Base-by-base conservation (phyloP, 1,140 invertebrate genomes). In the Bombus affinis region DNA sequence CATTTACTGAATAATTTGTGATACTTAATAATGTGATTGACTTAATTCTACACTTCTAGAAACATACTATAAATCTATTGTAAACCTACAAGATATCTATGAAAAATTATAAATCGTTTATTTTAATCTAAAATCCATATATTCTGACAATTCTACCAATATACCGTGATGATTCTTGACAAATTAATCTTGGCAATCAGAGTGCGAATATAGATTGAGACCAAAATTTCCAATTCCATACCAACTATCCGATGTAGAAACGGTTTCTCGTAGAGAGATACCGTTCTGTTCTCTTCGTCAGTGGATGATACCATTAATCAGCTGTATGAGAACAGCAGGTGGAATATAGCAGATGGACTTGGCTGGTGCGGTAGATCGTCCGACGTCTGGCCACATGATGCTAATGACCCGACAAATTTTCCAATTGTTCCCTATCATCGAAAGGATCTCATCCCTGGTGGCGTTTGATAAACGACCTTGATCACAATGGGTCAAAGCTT, bases 381-480 rank as follows among this genome's bases (percentile, higher is more conserved):
- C 2, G 66, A 59, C 71, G 77, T 65, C 18, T 39, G 32, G 57
- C 76, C 74, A n/a, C 47, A 42, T 53, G 37, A 83, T 89, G 88
- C 87, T 89, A 89, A 89, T 86, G 88, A 89, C 80, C 88, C 84
- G 84, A 89, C 88, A 89, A 89, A 89, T 89, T 89, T 89, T 83
- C 88, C 84, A 83, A 83, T 89, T 86, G 87, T 80, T 81, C 87
- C 28, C 71, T 70, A 70, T 73, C 83, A 25, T 85, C 70, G 70
- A 15, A 59, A 9, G 53, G 70, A 66, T 78, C 76, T 59, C 57
- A 10, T 53, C 15, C 53, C 39, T 9, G 39, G 37, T 22, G 28
- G 28, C 1, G 44, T n/a, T 84, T 73, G 83, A 81, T 73, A 72
- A 79, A 89, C 87, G 87, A 85, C 73, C 78, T 72, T 62, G 66